phyloP scores from a whole-genome alignment of 2,888 invertebrate species.

The Polydrusus pterygomalis region DNA sequence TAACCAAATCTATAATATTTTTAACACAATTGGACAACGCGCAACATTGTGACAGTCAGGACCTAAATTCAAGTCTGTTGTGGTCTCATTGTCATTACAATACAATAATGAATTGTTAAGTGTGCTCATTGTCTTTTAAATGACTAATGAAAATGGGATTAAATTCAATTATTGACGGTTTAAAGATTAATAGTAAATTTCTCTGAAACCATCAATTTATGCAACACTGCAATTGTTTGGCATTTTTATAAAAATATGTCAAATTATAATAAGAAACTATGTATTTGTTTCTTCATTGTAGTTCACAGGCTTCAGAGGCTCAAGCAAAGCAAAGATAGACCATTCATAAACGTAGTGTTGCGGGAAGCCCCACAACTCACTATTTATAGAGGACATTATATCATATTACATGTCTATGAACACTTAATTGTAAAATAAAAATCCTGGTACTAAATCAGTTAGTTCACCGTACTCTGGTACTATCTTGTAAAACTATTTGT shows the following conservation, averaged over 20 bases:
- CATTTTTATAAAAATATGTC: neutral
- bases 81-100: slow-evolving; percentile 36
- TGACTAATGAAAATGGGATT: slow-evolving; percentile 45
- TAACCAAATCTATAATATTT: neutral
- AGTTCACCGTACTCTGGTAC: too few relatives aligned
- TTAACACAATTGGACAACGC: neutral
- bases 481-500: too few relatives aligned
- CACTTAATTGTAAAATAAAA: too few relatives aligned
- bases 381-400: too few relatives aligned
- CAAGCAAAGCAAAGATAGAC: too few relatives aligned
- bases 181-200: slow-evolving; percentile 36
- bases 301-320: too few relatives aligned
- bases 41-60: neutral
- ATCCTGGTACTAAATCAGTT: too few relatives aligned
- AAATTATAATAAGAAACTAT: too few relatives aligned
- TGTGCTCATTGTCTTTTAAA: slow-evolving; percentile 44
- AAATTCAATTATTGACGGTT: slow-evolving; percentile 42
- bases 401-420: too few relatives aligned
- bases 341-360: too few relatives aligned
- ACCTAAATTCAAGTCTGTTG: neutral
- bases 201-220: slow-evolving; percentile 28
- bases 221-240: neutral
- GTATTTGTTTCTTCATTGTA: too few relatives aligned
- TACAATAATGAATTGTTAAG: slow-evolving; percentile 53
- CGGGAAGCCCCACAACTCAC: too few relatives aligned